Percentiles rank a stretch among this genome's conserved stretches.
Evolutionary conservation across 2,797 vertebrate species (phyloP).

Genomic region (Eulemur albifrons): DNA sequence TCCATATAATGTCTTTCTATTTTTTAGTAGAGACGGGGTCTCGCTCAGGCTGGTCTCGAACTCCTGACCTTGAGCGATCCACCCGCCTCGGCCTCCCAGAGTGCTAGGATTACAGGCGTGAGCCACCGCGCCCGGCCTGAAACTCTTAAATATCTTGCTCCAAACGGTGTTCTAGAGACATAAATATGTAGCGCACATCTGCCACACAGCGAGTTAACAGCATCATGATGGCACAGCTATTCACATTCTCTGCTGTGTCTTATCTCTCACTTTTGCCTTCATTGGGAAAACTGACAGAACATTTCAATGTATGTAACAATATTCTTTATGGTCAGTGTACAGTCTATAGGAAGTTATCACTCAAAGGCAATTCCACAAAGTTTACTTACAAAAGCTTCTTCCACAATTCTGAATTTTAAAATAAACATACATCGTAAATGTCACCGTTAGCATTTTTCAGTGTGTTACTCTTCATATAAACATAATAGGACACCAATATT

Average conservation of each 20-base stretch:
- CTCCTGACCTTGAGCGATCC: too few species aligned
- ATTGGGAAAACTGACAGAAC: neutral
- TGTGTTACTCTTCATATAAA: slow-evolving; percentile 7
- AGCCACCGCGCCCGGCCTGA: too few species aligned
- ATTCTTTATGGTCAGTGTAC: neutral
- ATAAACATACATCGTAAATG: slow-evolving; percentile 59
- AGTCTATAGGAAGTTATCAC: slow-evolving; percentile 23
- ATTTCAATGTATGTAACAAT: slow-evolving; percentile 47
- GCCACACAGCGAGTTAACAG: neutral
- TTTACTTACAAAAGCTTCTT: slow-evolving; percentile 67
- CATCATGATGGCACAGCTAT: neutral
- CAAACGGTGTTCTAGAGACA: neutral
- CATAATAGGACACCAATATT: neutral
- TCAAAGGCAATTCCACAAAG: slow-evolving; percentile 40
- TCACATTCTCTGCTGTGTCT: neutral
- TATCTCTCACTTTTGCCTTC: neutral
- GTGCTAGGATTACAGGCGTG: too few species aligned
- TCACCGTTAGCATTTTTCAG: slow-evolving; percentile 17
- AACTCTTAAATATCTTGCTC: neutral
- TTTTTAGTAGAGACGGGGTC: too few species aligned
- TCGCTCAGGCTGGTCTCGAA: too few species aligned
- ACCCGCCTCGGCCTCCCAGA: too few species aligned
- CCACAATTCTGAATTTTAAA: slow-evolving; percentile 64
- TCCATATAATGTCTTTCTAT: too few species aligned
- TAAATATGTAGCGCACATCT: neutral